These are phyloP conservation scores for Hymenopus coronatus DNA, from an alignment of 2,888 invertebrate genomes.

Conservation along the genomic window DNA sequence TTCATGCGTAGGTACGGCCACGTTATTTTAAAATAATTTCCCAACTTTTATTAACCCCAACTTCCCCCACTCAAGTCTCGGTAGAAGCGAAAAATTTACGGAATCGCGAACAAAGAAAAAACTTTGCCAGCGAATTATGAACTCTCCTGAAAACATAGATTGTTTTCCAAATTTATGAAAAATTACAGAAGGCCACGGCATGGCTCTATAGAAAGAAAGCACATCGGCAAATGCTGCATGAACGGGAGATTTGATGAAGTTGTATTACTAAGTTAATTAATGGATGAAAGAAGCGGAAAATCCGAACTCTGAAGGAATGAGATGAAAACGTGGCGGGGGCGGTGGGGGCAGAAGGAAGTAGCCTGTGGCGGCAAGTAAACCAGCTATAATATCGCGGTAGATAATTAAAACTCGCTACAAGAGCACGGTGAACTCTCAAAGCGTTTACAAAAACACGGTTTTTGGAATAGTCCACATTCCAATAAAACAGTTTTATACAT, in stretches of 20 bases:
- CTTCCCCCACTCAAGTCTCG: not conserved
- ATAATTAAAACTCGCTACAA: not conserved
- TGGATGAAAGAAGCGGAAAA: not conserved
- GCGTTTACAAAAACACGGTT: not conserved
- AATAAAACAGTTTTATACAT: not conserved
- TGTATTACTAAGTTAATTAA: not conserved
- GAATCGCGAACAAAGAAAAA: not conserved
- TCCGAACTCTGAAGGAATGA: not conserved
- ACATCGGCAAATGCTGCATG: not conserved
- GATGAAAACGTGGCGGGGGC: not conserved
- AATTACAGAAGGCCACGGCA: not conserved
- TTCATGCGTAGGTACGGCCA: not conserved
- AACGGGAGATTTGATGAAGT: not conserved
- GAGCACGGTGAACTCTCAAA: not conserved
- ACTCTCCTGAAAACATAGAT: not conserved
- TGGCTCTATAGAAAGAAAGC: not conserved
- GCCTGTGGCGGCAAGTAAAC: not conserved
- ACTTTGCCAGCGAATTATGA: not conserved
- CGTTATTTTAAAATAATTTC: not conserved
- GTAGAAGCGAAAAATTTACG: not conserved
- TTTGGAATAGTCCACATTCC: not conserved
- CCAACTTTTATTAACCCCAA: not conserved
- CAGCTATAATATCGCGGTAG: not conserved
- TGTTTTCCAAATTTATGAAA: not conserved
- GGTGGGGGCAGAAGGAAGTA: not conserved